Conservation (phyloP, 2,888 invertebrate genomes). For the Drosophila kuntzei region DNA sequence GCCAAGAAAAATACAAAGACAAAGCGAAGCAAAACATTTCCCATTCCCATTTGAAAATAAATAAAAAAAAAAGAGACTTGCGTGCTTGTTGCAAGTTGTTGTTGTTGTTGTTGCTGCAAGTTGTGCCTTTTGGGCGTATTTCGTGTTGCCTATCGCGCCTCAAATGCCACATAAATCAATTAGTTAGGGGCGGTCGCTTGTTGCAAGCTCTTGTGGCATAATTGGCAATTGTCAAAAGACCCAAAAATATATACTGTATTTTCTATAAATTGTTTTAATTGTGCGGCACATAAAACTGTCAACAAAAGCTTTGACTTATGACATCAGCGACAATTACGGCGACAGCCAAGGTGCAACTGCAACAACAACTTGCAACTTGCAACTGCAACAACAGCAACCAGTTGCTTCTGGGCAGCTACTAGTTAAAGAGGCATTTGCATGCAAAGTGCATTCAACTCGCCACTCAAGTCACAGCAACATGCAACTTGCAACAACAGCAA, state of each 20-base stretch:
- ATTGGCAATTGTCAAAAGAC: slow-evolving; percentile 15
- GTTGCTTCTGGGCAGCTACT: slow-evolving; percentile 47
- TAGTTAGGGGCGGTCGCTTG: slow-evolving; percentile 38
- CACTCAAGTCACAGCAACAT: slow-evolving; percentile 27
- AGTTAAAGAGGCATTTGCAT: slow-evolving; percentile 34
- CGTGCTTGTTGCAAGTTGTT: slow-evolving; percentile 18
- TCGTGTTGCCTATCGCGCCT: slow-evolving; percentile 69
- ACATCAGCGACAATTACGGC: slow-evolving; percentile 68
- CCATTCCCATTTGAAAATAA: slow-evolving; percentile 6
- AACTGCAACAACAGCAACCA: slow-evolving; percentile 34
- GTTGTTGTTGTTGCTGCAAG: background rate
- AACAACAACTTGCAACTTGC: slow-evolving; percentile 13
- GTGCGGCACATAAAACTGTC: slow-evolving; percentile 46
- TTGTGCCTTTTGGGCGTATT: slow-evolving; percentile 51
- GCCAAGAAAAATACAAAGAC: slow-evolving; percentile 2
- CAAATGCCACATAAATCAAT: slow-evolving; percentile 73
- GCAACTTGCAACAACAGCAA: slow-evolving; percentile 23
- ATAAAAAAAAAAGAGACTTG: slow-evolving; percentile 2
- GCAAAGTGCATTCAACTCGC: slow-evolving; percentile 74
- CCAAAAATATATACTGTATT: background rate
- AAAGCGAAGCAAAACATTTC: background rate
- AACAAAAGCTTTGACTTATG: slow-evolving; percentile 76
- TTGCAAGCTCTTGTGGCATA: slow-evolving; percentile 14
- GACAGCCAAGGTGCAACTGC: slow-evolving; percentile 36
- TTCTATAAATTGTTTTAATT: slow-evolving; percentile 3